Percentiles rank a stretch among this genome's conserved stretches.
Evolutionary conservation across 2,888 invertebrate genomes (phyloP).

Genomic region (Campaea margaritaria): DNA sequence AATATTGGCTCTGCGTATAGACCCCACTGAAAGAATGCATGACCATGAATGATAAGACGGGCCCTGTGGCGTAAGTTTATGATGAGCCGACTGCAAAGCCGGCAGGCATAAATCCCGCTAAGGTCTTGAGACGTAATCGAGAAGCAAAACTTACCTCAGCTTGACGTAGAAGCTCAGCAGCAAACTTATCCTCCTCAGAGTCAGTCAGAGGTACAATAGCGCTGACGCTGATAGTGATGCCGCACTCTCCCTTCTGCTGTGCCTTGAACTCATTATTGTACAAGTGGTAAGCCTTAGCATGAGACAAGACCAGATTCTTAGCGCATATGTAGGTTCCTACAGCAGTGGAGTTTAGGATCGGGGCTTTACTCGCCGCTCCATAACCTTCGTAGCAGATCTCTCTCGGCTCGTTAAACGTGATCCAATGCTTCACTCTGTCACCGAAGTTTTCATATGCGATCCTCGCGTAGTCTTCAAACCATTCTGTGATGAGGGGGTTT

Average conservation of each 20-base stretch:
- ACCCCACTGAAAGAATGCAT: conserved; percentile 61
- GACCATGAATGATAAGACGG: background rate
- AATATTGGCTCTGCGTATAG: conserved; percentile 80
- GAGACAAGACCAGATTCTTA: conserved; percentile 81
- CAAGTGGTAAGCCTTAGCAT: conserved; percentile 75
- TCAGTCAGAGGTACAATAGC: conserved; percentile 59
- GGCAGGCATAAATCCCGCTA: too few species aligned
- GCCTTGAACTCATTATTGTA: conserved; percentile 68
- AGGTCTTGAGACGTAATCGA: too few species aligned
- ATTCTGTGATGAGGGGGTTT: conserved; percentile 69
- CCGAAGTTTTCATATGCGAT: conserved; percentile 74
- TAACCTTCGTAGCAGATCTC: conserved; percentile 75
- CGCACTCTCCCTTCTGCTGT: conserved; percentile 55
- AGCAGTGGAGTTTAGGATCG: conserved; percentile 67
- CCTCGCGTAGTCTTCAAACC: conserved; percentile 80
- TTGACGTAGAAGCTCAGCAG: conserved; percentile 63
- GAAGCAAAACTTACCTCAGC: conserved; percentile 54
- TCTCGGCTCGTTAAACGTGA: conserved; percentile 85
- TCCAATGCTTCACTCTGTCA: conserved; percentile 82
- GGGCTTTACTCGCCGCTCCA: conserved; percentile 60
- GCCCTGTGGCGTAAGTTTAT: too few species aligned
- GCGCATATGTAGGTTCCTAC: conserved; percentile 80
- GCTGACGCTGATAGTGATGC: conserved; percentile 58
- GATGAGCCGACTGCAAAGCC: too few species aligned
- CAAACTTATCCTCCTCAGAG: conserved; percentile 63